A percentile compares a stretch with the other conserved stretches of the same genome.
phyloP scores from a whole-genome alignment of 2,797 vertebrate genomes.

The Ataeniobius toweri region DNA sequence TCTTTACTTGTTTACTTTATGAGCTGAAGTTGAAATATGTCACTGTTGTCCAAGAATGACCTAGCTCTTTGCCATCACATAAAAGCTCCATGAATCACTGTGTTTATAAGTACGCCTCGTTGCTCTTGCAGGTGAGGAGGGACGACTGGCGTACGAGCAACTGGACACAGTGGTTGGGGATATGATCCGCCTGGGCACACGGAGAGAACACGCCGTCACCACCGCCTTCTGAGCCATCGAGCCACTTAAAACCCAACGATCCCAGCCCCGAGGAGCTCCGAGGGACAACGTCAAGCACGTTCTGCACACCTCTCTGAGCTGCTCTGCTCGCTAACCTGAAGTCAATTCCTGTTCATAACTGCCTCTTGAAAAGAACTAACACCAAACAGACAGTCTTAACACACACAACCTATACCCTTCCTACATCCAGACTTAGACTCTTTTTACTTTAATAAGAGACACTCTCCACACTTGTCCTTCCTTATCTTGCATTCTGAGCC shows the following conservation, averaged over 20 bases:
- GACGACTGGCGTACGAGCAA: constrained; percentile 93
- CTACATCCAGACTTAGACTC: constrained; percentile 11
- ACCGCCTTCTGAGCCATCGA: constrained; percentile 86
- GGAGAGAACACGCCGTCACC: constrained; percentile 85
- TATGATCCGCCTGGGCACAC: constrained; percentile 81
- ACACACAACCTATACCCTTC: constrained; percentile 40
- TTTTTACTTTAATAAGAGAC: neutral
- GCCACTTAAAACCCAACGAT: constrained; percentile 20
- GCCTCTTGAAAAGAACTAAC: constrained; percentile 48
- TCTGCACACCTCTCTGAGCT: constrained; percentile 41
- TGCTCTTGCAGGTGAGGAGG: constrained; percentile 87
- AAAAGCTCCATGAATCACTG: neutral
- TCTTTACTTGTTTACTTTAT: neutral
- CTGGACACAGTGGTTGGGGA: constrained; percentile 90
- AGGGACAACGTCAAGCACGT: constrained; percentile 13
- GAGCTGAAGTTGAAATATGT: too few relatives aligned
- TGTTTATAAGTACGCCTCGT: neutral
- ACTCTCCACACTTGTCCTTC: constrained; percentile 1
- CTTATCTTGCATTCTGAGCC: constrained; percentile 68
- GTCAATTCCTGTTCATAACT: constrained; percentile 39
- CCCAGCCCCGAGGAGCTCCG: neutral
- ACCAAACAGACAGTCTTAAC: constrained; percentile 40
- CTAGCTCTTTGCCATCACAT: neutral
- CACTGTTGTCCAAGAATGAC: neutral
- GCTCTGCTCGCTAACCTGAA: constrained; percentile 33